Evolutionary conservation across 2,888 invertebrate genomes (phyloP), one percentile per base, ranked within the genome.

Genomic region (Acronicta aceris): DNA sequence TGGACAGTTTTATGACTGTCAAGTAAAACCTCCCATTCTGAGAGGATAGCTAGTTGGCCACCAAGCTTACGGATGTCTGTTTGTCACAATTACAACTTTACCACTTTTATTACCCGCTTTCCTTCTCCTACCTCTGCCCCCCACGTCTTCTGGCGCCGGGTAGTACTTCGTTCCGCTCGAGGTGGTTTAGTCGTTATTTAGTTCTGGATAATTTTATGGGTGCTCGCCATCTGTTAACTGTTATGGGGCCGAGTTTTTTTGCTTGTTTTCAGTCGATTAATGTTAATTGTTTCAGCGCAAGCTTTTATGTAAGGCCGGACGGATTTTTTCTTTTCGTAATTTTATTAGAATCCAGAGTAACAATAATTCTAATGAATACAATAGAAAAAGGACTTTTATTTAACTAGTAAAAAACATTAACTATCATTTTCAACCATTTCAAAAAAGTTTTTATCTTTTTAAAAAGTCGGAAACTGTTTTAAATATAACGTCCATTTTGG

Each of bases 111-210:
- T 38, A 48, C 17, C 17, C 17, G n/a, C n/a, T n/a, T n/a, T 12
- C 12, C 16, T 6, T 15, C 5, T 21, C 17, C 9, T n/a, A n/a
- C 10, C 15, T 38, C 9, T 27, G 9, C 9, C 43, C 9, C 15
- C 5, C 15, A 5, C 41, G 0, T 12, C 27, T 16, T 15, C 15
- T 52, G 64, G 59, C 74, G 60, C 68, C 65, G 43, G 38, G 25
- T 62, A 60, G 65, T 59, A 58, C 62, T 74, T 61, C 54, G 59
- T 72, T 75, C 64, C 61, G 61, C 66, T 66, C 38, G 59, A 74
- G 59, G 55, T 55, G 65, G 47, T 69, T 54, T 53, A 63, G 38
- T 0, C 61, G 59, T 74, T 69, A 74, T 65, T 71, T 55, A 65
- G 62, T 64, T 59, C 43, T 7, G 49, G 42, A 71, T 66, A 49